phyloP scores from a whole-genome alignment of 2,113 vertebrate genomes.

The Cephalopholis sonnerati region DNA sequence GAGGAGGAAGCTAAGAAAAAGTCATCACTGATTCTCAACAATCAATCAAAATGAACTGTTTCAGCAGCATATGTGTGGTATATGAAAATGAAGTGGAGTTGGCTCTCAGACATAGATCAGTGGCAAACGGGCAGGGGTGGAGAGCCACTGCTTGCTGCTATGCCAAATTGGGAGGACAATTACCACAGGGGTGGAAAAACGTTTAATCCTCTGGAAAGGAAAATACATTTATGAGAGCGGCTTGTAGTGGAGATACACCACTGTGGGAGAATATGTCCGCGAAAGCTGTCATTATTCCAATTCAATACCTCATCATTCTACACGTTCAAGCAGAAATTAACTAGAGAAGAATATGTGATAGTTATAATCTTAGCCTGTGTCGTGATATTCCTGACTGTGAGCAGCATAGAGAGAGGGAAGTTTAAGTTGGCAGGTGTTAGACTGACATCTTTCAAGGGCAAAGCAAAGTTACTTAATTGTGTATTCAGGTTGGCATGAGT shows the following conservation, averaged over 20 bases:
- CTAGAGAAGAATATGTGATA: background rate
- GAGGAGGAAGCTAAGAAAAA: background rate
- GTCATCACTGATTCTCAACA: background rate
- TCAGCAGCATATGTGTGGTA: background rate
- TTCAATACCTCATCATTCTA: constrained; percentile 4
- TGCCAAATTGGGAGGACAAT: constrained; percentile 10
- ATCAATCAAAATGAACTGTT: background rate
- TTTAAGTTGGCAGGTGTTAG: background rate
- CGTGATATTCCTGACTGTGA: background rate
- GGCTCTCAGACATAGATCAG: background rate
- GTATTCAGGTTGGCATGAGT: background rate
- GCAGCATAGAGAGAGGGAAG: background rate
- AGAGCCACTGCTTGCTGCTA: constrained; percentile 1
- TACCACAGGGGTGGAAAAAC: constrained; percentile 26
- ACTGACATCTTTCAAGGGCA: constrained; percentile 15
- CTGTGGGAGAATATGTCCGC: background rate
- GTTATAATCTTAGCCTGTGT: too few relatives aligned
- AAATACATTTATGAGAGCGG: constrained; percentile 8
- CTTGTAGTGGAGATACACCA: constrained; percentile 9
- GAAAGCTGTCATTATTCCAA: constrained; percentile 34
- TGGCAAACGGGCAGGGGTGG: background rate
- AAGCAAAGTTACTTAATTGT: background rate
- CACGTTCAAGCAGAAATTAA: constrained; percentile 26
- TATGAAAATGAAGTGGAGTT: constrained; percentile 9
- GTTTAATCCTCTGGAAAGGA: constrained; percentile 14